Conservation (phyloP, 1,140 invertebrate species). For the Pseudomyrmex pallidus region DNA sequence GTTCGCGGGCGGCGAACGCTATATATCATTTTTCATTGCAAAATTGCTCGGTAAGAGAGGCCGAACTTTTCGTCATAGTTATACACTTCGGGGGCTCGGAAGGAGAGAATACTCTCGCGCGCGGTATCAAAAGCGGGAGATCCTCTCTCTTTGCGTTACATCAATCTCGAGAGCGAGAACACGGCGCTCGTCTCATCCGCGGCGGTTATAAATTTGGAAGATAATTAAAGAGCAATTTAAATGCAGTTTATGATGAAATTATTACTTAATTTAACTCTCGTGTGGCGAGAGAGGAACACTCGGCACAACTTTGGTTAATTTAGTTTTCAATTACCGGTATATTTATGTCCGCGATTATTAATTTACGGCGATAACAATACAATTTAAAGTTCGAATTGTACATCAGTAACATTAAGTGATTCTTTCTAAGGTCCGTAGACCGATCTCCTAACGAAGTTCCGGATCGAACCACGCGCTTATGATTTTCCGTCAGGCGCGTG, state of each 20-base stretch:
- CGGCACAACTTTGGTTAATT: neutral
- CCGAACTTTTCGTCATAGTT: slow-evolving; percentile 12
- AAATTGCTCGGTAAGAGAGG: slow-evolving; percentile 20
- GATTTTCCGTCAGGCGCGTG: too few relatives aligned
- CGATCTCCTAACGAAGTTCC: too few relatives aligned
- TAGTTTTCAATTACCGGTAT: slow-evolving; percentile 9
- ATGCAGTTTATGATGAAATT: slow-evolving; percentile 31
- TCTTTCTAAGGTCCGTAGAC: neutral
- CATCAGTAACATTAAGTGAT: slow-evolving; percentile 12
- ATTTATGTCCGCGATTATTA: neutral
- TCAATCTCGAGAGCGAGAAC: slow-evolving; percentile 24
- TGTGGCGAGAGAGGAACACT: neutral
- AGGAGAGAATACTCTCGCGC: neutral
- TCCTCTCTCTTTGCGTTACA: neutral
- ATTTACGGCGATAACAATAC: slow-evolving; percentile 9
- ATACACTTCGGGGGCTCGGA: neutral
- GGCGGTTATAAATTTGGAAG: slow-evolving; percentile 25
- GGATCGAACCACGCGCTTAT: too few relatives aligned
- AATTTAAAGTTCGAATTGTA: slow-evolving; percentile 34
- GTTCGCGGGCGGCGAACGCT: neutral
- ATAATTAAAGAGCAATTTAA: slow-evolving; percentile 27
- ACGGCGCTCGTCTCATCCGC: neutral
- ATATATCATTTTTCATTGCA: slow-evolving; percentile 29
- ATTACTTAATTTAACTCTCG: slow-evolving; percentile 32
- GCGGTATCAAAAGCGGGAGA: slow-evolving; percentile 15